phyloP scores from a whole-genome alignment of 2,888 invertebrate species.

The Esperia sulphurella region DNA sequence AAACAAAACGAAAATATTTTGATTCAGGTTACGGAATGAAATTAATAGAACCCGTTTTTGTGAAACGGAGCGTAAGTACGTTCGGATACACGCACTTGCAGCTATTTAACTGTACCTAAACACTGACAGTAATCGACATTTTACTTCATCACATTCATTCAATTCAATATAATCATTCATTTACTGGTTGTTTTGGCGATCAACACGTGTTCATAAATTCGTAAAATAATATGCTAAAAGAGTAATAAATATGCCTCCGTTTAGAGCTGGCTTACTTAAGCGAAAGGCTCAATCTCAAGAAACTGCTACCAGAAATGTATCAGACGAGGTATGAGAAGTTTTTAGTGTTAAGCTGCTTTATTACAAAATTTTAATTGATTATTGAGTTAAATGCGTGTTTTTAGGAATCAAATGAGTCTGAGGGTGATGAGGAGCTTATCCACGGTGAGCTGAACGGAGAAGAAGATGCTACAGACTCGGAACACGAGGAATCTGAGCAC shows the following conservation, averaged over 20 bases:
- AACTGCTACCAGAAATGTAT: constrained; percentile 15
- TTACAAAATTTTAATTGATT: background rate
- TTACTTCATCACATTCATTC: too few relatives aligned
- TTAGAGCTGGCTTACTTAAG: constrained; percentile 55
- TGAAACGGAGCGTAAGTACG: too few relatives aligned
- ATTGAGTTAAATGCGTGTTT: background rate
- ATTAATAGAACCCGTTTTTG: too few relatives aligned
- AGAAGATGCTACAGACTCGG: constrained; percentile 57
- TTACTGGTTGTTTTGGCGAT: background rate
- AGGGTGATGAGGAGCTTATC: constrained; percentile 38
- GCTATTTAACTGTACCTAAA: too few relatives aligned
- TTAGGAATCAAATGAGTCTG: constrained; percentile 26
- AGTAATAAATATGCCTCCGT: constrained; percentile 57
- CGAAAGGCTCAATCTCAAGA: constrained; percentile 42
- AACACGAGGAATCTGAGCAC: constrained; percentile 64
- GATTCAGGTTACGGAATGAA: too few relatives aligned
- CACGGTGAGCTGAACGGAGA: constrained; percentile 40
- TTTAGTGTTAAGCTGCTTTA: background rate
- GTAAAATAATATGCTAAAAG: background rate
- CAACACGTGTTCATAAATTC: background rate
- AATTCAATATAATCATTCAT: too few relatives aligned
- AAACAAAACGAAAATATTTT: background rate
- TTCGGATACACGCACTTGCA: too few relatives aligned
- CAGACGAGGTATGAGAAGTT: constrained; percentile 23
- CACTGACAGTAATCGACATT: too few relatives aligned